Evolutionary conservation across 2,888 invertebrate species (phyloP), one percentile per base, ranked within the genome.

Genomic region (Amblyteles armatorius): DNA sequence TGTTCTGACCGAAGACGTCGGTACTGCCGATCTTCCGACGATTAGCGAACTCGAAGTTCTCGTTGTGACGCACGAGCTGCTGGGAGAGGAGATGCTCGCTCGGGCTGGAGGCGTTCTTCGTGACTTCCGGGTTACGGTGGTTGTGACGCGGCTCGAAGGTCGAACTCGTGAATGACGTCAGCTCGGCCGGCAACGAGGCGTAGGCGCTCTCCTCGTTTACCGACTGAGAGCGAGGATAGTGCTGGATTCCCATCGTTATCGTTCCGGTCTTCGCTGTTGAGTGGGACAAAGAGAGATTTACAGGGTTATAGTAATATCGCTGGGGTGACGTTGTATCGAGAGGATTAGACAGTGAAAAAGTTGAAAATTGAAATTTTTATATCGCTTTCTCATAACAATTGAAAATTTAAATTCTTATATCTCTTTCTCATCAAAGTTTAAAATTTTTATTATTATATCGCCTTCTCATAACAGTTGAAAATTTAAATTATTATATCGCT

Each of bases 1-100:
- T 90, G 26, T 93, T 93, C 78, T 93, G 92, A 1, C 92, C 93
- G 69, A 93, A 94, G 2, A 92, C 92, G 72, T 94, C 94, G 6
- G 93, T 94, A 73, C 91, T 92, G 3, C 92, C 91, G 74, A 91
- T 91, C 65, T 91, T 92, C n/a, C 92, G 82, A 4, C 91, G 90
- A 73, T 84, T 89, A 0, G 85, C 87, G 5, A 92, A 74, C 22
- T 92, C 92, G 29, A 94, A 91, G 22, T 91, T 93, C 33, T 94
- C 94, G 69, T 65, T 93, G 91, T 22, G 91, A 90, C 84, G 89
- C 68, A 83, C 86, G 63, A 85, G 80, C 33, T 88, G 89, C 26
- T 88, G 88, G 7, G 89, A 86, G 4, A 69, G 72, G 0, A 78
- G 50, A 22, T 81, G 89, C 3, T 88, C 90, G 78, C 86, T 90